phyloP scores from a whole-genome alignment of 2,888 invertebrate genomes.

The Germaria angustata region DNA sequence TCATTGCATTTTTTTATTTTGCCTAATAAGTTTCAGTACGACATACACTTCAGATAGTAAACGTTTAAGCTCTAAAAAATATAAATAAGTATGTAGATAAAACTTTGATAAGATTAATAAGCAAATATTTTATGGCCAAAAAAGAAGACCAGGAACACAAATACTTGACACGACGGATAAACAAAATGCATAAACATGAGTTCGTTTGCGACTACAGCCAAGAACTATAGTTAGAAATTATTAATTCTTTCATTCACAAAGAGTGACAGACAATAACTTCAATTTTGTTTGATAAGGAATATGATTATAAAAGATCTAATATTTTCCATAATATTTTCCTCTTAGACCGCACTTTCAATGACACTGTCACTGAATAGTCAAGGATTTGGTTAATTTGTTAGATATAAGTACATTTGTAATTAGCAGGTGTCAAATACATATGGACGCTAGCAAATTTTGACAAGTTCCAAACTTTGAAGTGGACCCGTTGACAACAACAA shows the following conservation, averaged over 20 bases:
- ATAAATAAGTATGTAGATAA: conserved; percentile 7
- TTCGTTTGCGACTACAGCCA: background rate
- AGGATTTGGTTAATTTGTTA: conserved; percentile 6
- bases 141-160: conserved; percentile 2
- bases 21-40: background rate
- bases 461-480: background rate
- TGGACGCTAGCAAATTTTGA: background rate
- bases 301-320: conserved; percentile 3
- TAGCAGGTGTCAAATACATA: background rate
- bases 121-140: conserved; percentile 19
- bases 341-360: background rate
- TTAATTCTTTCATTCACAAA: background rate
- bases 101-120: conserved; percentile 48
- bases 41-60: conserved; percentile 48
- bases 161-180: background rate
- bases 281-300: conserved; percentile 36
- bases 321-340: no score
- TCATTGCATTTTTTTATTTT: background rate
- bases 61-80: conserved; percentile 30
- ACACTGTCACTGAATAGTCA: conserved; percentile 33
- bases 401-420: conserved; percentile 10
- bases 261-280: conserved; percentile 23
- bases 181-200: background rate
- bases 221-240: background rate
- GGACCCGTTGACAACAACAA: background rate